phyloP scores from a whole-genome alignment of 1,140 invertebrate genomes.

The Galleria mellonella region DNA sequence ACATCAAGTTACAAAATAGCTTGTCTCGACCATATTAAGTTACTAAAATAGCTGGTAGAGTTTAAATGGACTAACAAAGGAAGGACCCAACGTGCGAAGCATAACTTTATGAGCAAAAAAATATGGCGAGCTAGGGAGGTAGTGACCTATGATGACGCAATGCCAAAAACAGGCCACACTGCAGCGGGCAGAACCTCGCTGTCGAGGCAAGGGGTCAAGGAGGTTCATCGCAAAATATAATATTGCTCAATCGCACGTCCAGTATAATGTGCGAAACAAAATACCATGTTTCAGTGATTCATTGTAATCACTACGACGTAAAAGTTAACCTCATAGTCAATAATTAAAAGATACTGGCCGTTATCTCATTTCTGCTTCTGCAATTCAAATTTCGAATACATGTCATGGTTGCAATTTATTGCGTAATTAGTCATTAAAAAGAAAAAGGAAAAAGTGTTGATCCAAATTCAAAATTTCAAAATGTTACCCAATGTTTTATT shows the following conservation, averaged over 20 bases:
- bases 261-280: slow-evolving; percentile 14
- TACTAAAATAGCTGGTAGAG: slow-evolving; percentile 49
- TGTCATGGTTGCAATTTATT: not conserved
- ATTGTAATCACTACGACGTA: not conserved
- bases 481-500: slow-evolving; percentile 1
- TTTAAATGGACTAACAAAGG: slow-evolving; percentile 63
- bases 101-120: slow-evolving; percentile 64
- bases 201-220: slow-evolving; percentile 48
- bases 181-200: slow-evolving; percentile 34
- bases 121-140: slow-evolving; percentile 62
- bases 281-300: slow-evolving; percentile 12
- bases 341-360: slow-evolving; percentile 9
- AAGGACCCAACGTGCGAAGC: slow-evolving; percentile 58
- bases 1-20: slow-evolving; percentile 47
- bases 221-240: slow-evolving; percentile 51
- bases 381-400: too few species aligned
- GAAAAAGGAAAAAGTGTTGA: not conserved
- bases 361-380: too few species aligned
- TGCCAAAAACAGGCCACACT: slow-evolving; percentile 66
- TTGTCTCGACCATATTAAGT: slow-evolving; percentile 46
- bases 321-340: not conserved
- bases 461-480: slow-evolving; percentile 10
- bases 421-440: not conserved
- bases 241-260: slow-evolving; percentile 33
- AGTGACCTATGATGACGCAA: slow-evolving; percentile 71